Conservation (phyloP, 2,797 vertebrate genomes). For the Steatocranus sp. region DNA sequence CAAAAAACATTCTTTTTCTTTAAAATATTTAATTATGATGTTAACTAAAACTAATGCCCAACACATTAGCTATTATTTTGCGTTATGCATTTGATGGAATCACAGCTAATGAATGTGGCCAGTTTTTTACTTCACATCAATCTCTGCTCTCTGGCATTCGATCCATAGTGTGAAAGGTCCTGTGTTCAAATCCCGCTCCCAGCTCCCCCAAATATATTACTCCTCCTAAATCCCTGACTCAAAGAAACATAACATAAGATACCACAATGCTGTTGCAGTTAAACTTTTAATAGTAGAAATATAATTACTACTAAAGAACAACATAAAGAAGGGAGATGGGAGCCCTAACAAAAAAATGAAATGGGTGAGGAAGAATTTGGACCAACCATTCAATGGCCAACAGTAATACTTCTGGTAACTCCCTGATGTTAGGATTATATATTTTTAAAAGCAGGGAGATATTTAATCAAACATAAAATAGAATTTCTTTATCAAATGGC, state of each 20-base stretch:
- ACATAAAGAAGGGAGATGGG: neutral
- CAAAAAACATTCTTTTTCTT: accelerated
- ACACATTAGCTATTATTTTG: neutral
- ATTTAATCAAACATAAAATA: neutral
- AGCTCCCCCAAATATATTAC: neutral
- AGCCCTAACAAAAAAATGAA: neutral
- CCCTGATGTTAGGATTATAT: neutral
- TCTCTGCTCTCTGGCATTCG: neutral
- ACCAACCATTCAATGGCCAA: neutral
- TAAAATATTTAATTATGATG: neutral
- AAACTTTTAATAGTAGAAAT: neutral
- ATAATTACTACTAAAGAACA: neutral
- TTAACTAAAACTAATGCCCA: neutral
- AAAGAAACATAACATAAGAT: neutral
- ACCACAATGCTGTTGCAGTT: neutral
- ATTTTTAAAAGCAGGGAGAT: neutral
- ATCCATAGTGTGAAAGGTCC: neutral
- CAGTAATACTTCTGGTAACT: neutral
- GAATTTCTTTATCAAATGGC: neutral
- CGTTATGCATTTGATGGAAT: accelerated
- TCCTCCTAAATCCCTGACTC: neutral
- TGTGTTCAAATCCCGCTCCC: neutral
- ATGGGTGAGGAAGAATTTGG: neutral
- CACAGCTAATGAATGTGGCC: neutral
- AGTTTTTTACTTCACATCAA: neutral